Base-by-base conservation (phyloP, 2,113 vertebrate genomes). In the Trogon surrucura region DNA sequence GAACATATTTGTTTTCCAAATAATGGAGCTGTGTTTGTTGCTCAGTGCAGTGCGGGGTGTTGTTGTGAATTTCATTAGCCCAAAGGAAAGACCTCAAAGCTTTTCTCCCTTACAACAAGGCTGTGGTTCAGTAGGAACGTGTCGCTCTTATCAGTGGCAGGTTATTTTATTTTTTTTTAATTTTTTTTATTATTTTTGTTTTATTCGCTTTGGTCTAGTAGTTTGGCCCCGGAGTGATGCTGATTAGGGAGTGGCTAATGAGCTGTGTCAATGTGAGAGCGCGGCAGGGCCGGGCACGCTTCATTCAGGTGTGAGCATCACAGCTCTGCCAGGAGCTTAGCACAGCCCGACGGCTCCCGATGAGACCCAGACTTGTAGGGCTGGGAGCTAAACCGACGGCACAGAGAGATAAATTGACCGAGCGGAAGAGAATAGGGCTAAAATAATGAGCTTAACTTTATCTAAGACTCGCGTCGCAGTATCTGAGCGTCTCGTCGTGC, bases 1-100 rank as follows among this genome's bases (percentile, higher is more conserved):
- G 97, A 98, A 98, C 96, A 95, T 96, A 96, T 97, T 98, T 98
- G 98, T 98, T 98, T 98, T 75, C 67, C 26, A 10, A 97, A 98
- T 94, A 98, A 98, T 97, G 97, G 95, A 94, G 96, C 88, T 44
- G 95, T 85, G 92, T 97, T 96, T 95, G 89, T 48, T 81, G 94
- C 97, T 95, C 78, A 3, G 66, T 29, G 80, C 91, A 36, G 44
- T 16, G 91, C 7, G 65, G 78, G 91, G 85, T 53, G 36, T 7
- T 73, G 90, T 17, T 23, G 85, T 85, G 94, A 62, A 45, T 84
- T 27, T 26, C 38, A 23, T 86, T 57, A 22, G 86, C 97, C 77
- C 2, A 29, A 83, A 94, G 95, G 65, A 87, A 62, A 77, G 61
- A 13, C 45, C 91, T 34, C 44, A 2, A 16, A 85, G 91, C 79